Base-by-base conservation (phyloP, 2,888 invertebrate genomes). In the Alcis repandata region DNA sequence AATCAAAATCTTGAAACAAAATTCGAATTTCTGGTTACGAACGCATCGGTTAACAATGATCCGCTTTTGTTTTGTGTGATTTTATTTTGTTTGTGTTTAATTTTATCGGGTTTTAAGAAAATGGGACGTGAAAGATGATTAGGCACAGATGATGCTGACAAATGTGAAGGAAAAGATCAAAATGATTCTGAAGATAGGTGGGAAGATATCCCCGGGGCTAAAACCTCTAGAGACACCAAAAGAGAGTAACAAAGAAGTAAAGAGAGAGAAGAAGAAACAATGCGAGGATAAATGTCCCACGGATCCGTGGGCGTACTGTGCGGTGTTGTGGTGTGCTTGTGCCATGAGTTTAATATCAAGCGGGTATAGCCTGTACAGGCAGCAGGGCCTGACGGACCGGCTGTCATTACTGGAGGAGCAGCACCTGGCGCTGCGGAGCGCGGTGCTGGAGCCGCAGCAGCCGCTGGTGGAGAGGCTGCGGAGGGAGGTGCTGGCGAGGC, bases 311-410 rank as follows among this genome's bases (percentile, higher is more conserved):
- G 82, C 85, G 69, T 91, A 91, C 83, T 91, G 90, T 88, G 89
- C 84, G 80, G 92, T 94, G 85, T 91, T 95, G 90, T 90, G 95
- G 94, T 94, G 95, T 93, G 94, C 94, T 83, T 95, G 95, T 91
- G 93, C 94, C 83, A 94, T 95, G 94, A 95, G 95, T 89, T 90
- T 95, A 78, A 85, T 94, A 71, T 93, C 94, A 54, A 94, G 95
- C 90, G 95, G 94, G 78, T 95, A 94, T 85, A 94, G 94, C 78
- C 85, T 94, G 77, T 95, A 95, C 90, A 90, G 91, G 82, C 94
- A 95, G 84, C 93, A 92, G 63, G 87, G 90, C 46, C 88, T 95
- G 78, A 92, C 93, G 80, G 90, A 88, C 63, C 86, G 94, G 73
- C 84, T 95, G 69, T 81, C 89, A 59, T 73, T 92, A 72, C 82